Conservation (phyloP, 2,888 invertebrate genomes). For the Drosophila rellima region DNA sequence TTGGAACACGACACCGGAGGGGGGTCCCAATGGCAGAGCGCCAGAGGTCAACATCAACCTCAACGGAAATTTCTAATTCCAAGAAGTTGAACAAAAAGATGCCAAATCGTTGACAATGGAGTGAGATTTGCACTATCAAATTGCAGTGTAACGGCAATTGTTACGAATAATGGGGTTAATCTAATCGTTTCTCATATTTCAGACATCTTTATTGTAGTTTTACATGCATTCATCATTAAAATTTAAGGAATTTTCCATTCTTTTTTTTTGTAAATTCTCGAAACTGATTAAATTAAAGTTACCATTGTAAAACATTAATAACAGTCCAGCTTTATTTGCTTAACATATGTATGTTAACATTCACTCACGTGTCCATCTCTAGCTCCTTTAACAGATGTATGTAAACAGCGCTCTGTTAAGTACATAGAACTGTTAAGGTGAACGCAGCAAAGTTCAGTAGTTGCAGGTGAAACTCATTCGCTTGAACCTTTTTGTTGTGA, state of each 20-base stretch:
- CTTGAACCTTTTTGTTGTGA: constrained; percentile 6
- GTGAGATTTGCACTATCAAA: constrained; percentile 34
- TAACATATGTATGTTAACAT: constrained; percentile 1
- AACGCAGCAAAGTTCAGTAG: constrained; percentile 20
- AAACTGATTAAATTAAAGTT: not conserved
- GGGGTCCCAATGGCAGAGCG: constrained; percentile 44
- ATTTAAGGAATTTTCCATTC: not conserved
- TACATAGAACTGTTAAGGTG: constrained; percentile 12
- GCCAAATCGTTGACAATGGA: constrained; percentile 47
- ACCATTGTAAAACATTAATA: not conserved
- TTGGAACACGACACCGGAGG: constrained; percentile 64
- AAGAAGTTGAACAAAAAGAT: constrained; percentile 34
- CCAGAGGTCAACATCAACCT: constrained; percentile 48
- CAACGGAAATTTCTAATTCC: constrained; percentile 44
- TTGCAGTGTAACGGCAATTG: constrained; percentile 8
- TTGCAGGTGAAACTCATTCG: constrained; percentile 44
- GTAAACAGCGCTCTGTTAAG: constrained; percentile 1
- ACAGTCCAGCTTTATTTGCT: not conserved
- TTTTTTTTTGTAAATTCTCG: not conserved
- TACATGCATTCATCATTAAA: not conserved
- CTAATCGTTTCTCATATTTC: not conserved
- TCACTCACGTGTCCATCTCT: not conserved
- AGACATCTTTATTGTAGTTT: constrained; percentile 1
- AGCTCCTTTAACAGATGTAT: not conserved
- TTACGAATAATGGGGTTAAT: not conserved